Evolutionary conservation across 2,888 invertebrate genomes (phyloP).

Genomic region (Andricus curvator): DNA sequence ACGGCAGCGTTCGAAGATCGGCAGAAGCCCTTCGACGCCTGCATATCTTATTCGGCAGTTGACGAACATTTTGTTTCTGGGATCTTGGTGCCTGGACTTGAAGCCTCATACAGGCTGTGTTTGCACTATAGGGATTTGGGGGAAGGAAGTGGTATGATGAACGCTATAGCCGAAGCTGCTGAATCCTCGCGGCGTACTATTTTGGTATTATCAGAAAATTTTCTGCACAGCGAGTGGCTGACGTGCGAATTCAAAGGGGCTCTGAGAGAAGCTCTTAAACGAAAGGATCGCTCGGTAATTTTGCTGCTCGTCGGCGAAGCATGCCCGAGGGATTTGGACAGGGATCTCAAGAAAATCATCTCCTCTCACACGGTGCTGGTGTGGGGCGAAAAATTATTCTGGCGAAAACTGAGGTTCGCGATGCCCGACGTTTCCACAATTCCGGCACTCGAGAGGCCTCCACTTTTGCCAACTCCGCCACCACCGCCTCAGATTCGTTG

Average conservation of each 20-base stretch:
- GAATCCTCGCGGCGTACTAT: constrained; percentile 94
- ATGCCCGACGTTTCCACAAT: constrained; percentile 85
- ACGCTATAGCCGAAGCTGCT: constrained; percentile 95
- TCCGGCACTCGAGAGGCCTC: constrained; percentile 73
- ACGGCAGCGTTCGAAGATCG: constrained; percentile 87
- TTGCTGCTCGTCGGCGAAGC: constrained; percentile 94
- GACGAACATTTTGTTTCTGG: constrained; percentile 95
- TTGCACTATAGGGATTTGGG: constrained; percentile 95
- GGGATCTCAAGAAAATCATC: constrained; percentile 93
- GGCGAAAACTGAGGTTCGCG: constrained; percentile 96
- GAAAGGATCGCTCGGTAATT: constrained; percentile 91
- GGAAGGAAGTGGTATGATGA: constrained; percentile 92
- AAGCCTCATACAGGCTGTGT: constrained; percentile 92
- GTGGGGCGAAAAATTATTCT: constrained; percentile 97
- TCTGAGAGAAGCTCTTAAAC: constrained; percentile 93
- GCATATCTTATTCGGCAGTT: constrained; percentile 95
- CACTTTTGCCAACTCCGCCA: constrained; percentile 70
- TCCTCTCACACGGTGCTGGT: constrained; percentile 95
- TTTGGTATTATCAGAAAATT: constrained; percentile 94
- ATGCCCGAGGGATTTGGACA: constrained; percentile 92
- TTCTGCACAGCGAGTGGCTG: constrained; percentile 97
- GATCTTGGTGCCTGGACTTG: constrained; percentile 92
- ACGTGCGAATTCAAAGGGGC: constrained; percentile 97
- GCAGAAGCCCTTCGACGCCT: constrained; percentile 95
- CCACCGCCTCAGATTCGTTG: constrained; percentile 81